Evolutionary conservation across 2,113 vertebrate species (phyloP), one percentile per base, ranked within the genome.

Genomic region (Platichthys stellatus): DNA sequence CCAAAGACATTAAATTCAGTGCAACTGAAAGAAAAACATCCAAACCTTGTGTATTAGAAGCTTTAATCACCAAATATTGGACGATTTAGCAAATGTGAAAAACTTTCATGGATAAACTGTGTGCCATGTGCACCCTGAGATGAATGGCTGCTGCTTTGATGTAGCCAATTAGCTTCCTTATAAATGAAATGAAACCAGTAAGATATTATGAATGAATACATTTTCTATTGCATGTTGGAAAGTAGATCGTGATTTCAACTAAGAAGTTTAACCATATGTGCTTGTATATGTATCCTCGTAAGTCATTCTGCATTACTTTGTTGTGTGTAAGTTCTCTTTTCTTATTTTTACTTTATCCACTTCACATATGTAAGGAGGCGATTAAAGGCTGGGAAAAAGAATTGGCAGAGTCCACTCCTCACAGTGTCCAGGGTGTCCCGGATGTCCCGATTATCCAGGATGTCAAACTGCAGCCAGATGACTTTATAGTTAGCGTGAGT

Each of bases 401-500:
- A 0, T 68, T 99, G 74, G 96, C 95, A 2, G 0, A 20, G 0
- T 75, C 93, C 68, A 91, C 76, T 81, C 96, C 96, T 38, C 20
- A 76, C 4, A 72, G 21, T 1, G 35, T 64, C 1, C 28, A 31
- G 28, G 1, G 1, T 7, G 0, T 78, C 17, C 68, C 83, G 1
- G 82, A 90, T 2, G 87, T 81, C 53, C 31, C 5, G 31, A 6
- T 6, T 31, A 0, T 78, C 17, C 68, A 84, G 1, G 82, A 90
- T 2, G 87, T 81, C 53, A 69, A 78, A 26, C 92, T 98, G 5
- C 82, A 88, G 59, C 88, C 96, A 17, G 94, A 96, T 84, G 96
- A 99, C 84, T 97, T 99, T 68, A 47, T 97, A 40, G 93, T 99
- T 54, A 95, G 84, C 83, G 98, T 98, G 89, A 95, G 90, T 92